Evolutionary conservation across 2,113 vertebrate genomes (phyloP).

Genomic region (Vanacampus margaritifer): DNA sequence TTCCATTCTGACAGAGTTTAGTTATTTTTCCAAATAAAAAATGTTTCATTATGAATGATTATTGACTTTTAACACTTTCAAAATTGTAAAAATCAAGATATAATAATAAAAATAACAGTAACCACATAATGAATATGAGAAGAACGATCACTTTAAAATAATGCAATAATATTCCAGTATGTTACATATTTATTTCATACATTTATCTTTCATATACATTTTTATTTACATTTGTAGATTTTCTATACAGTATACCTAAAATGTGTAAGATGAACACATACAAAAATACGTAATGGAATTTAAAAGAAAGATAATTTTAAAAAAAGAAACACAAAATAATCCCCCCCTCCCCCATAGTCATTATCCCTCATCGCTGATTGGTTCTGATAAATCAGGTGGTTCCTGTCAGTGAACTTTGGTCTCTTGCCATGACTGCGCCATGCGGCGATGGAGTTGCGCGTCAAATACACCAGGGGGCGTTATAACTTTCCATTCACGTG

Average conservation of each 20-base stretch:
- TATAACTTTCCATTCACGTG: background rate
- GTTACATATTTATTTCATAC: no score
- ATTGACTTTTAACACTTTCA: background rate
- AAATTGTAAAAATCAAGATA: background rate
- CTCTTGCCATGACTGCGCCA: background rate
- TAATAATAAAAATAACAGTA: background rate
- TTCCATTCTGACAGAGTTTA: background rate
- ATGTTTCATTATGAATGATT: background rate
- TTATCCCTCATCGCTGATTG: background rate
- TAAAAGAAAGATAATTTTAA: no score
- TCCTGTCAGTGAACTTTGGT: background rate
- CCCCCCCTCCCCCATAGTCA: no score
- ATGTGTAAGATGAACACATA: no score
- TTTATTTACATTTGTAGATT: no score
- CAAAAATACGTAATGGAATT: no score
- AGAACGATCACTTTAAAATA: no score
- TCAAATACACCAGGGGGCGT: conserved; percentile 41
- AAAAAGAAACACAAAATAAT: no score
- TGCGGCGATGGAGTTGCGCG: background rate
- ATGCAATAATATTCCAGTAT: no score
- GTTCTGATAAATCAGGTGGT: background rate
- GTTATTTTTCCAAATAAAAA: background rate
- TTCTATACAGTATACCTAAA: no score
- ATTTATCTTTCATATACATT: no score
- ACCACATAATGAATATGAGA: background rate